A percentile compares a stretch with the other conserved stretches of the same genome.
These are phyloP conservation scores for Phylloscopus trochiloides DNA, from an alignment of 2,113 vertebrate species.

Conservation along the genomic window DNA sequence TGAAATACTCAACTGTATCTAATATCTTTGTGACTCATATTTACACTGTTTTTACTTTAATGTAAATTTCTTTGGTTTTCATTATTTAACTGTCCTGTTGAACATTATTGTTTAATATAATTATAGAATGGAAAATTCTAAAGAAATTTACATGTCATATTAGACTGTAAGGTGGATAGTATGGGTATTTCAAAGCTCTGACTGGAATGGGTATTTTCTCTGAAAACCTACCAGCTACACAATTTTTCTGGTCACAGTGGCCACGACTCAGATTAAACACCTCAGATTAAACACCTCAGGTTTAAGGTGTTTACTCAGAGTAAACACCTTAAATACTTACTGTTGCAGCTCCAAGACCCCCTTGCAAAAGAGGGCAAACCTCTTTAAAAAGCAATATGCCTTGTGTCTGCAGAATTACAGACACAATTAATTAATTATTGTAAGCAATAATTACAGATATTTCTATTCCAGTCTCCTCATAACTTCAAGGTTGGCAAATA, in stretches of 20 bases:
- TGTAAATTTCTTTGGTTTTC: background rate
- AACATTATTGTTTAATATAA: background rate
- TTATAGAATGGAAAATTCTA: background rate
- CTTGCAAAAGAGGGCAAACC: background rate
- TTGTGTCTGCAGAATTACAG: background rate
- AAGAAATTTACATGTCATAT: background rate
- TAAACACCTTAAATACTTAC: background rate
- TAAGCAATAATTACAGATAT: background rate
- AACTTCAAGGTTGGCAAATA: conserved; percentile 23
- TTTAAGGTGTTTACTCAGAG: background rate
- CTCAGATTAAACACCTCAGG: too few species aligned
- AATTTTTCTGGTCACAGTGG: background rate
- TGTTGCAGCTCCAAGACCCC: background rate
- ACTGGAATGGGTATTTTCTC: background rate
- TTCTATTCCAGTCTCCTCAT: background rate
- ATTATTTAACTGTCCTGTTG: background rate
- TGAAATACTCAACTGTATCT: conserved; percentile 45
- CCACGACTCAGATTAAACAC: background rate
- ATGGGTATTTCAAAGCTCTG: background rate
- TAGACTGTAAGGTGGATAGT: background rate
- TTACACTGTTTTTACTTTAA: conserved; percentile 34
- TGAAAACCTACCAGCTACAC: background rate
- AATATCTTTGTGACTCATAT: conserved; percentile 46
- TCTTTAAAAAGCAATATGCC: background rate
- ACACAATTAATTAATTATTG: background rate